These are phyloP conservation scores for Myotis planiceps DNA, from an alignment of 2,797 vertebrate genomes.

Conservation along the genomic window DNA sequence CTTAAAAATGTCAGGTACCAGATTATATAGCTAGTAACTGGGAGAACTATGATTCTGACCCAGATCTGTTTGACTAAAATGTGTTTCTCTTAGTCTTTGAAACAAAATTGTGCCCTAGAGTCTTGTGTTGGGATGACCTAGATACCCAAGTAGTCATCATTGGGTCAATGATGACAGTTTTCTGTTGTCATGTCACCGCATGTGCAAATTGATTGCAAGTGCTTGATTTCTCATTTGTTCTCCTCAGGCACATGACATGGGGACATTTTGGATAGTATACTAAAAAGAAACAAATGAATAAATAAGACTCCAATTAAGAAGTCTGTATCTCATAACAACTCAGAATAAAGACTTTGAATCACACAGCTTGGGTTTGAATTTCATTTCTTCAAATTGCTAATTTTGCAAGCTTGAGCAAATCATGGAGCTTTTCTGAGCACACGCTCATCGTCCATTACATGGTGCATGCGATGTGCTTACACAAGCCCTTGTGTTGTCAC, in stretches of 20 bases:
- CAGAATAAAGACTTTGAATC: neutral
- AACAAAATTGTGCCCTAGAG: neutral
- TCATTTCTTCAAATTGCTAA: neutral
- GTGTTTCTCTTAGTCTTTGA: constrained; percentile 10
- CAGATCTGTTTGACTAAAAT: neutral
- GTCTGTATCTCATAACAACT: neutral
- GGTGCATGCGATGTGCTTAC: neutral
- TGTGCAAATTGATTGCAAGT: neutral
- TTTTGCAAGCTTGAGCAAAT: neutral
- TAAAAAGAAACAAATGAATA: constrained; percentile 1
- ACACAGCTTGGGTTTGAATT: neutral
- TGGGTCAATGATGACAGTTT: neutral
- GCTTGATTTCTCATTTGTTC: neutral
- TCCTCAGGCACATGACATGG: neutral
- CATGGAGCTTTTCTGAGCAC: neutral
- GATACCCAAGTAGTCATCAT: neutral
- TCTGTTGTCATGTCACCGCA: neutral
- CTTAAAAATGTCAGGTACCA: neutral
- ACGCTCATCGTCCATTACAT: neutral
- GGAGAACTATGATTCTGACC: neutral
- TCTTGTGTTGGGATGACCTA: neutral
- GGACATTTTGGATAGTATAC: neutral
- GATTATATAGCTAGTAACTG: neutral
- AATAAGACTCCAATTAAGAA: neutral
- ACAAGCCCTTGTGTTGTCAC: neutral